Conservation (phyloP, 2,797 vertebrate species). For the Chelmon rostratus region DNA sequence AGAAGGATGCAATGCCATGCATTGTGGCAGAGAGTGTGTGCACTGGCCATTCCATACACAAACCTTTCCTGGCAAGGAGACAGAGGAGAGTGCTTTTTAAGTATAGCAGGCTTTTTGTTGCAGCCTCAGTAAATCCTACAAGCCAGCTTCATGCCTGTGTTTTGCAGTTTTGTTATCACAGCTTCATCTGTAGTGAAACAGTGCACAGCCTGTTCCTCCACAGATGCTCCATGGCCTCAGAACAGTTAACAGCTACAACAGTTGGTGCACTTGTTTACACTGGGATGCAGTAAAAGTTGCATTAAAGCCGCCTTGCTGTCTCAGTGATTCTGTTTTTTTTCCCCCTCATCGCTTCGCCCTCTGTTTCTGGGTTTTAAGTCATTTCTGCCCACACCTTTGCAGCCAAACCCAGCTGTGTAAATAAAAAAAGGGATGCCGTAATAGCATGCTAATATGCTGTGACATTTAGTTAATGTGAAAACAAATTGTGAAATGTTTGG, state of each 20-base stretch:
- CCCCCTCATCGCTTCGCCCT: slow-evolving; percentile 8
- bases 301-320: slow-evolving; percentile 30
- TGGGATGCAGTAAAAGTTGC: slow-evolving; percentile 49
- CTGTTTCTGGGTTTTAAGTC: background rate
- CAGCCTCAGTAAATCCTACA: slow-evolving; percentile 26
- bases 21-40: background rate
- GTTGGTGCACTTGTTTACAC: slow-evolving; percentile 62
- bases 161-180: slow-evolving; percentile 47
- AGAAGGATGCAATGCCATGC: slow-evolving; percentile 8
- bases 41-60: background rate
- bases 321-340: slow-evolving; percentile 20
- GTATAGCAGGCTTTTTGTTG: background rate
- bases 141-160: slow-evolving; percentile 36
- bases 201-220: slow-evolving; percentile 31
- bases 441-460: slow-evolving; percentile 73
- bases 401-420: slow-evolving; percentile 29
- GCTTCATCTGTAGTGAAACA: slow-evolving; percentile 39
- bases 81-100: background rate
- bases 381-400: slow-evolving; percentile 19
- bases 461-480: slow-evolving; percentile 81
- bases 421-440: slow-evolving; percentile 41
- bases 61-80: background rate
- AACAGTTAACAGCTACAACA: slow-evolving; percentile 54
- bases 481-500: slow-evolving; percentile 75
- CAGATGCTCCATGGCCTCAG: slow-evolving; percentile 49